Percentiles rank a stretch among this genome's conserved stretches.
phyloP scores from a whole-genome alignment of 2,113 vertebrate genomes.

The Pungitius pungitius region DNA sequence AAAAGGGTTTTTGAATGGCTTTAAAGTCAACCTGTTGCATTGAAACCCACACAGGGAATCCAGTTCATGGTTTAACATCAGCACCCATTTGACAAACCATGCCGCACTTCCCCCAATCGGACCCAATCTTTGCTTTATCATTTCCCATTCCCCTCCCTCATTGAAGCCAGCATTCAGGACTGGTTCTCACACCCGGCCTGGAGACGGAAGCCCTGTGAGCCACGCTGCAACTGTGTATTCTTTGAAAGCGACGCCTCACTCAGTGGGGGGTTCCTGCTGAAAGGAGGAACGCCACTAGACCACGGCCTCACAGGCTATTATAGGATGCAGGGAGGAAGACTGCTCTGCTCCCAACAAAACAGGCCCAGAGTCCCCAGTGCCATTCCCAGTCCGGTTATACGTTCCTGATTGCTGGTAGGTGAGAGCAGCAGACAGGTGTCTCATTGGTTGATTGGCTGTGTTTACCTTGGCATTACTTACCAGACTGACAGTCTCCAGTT shows the following conservation, averaged over 20 bases:
- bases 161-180: constrained; percentile 35
- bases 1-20: constrained; percentile 47
- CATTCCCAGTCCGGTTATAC: constrained; percentile 18
- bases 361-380: constrained; percentile 35
- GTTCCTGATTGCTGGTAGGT: constrained; percentile 27
- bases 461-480: constrained; percentile 70
- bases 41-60: constrained; percentile 8
- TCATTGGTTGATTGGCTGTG: constrained; percentile 65
- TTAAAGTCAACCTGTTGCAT: not conserved
- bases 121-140: constrained; percentile 25
- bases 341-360: constrained; percentile 53
- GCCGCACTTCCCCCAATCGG: constrained; percentile 7
- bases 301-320: constrained; percentile 44
- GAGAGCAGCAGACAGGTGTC: constrained; percentile 53
- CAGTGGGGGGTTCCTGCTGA: constrained; percentile 74
- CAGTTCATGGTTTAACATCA: constrained; percentile 36
- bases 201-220: constrained; percentile 42
- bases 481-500: constrained; percentile 73
- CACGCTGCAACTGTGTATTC: constrained; percentile 58
- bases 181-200: constrained; percentile 58
- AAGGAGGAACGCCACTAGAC: constrained; percentile 48
- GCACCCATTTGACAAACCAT: constrained; percentile 18
- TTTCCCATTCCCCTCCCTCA: constrained; percentile 27
- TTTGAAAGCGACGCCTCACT: constrained; percentile 67
- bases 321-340: constrained; percentile 63